These are phyloP conservation scores for Glyptemys insculpta DNA, from an alignment of 2,797 vertebrate genomes.

Conservation along the genomic window DNA sequence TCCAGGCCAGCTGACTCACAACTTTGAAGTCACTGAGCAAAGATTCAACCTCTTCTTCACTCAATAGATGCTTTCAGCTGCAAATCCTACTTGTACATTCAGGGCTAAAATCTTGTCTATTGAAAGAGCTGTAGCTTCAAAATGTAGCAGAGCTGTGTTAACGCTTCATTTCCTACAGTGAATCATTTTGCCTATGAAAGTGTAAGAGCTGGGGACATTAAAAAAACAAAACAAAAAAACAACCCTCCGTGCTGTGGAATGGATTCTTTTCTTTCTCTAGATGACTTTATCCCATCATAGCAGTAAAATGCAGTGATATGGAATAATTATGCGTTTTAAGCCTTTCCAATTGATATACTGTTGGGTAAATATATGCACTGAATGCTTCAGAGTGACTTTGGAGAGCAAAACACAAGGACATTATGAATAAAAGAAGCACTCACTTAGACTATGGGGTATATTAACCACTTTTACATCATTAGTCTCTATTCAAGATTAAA, in stretches of 20 bases:
- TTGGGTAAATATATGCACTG: slow-evolving; percentile 66
- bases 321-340: slow-evolving; percentile 66
- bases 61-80: slow-evolving; percentile 74
- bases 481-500: slow-evolving; percentile 26
- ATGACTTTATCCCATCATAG: slow-evolving; percentile 42
- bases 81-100: slow-evolving; percentile 62
- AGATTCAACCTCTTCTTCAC: slow-evolving; percentile 66
- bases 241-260: slow-evolving; percentile 16
- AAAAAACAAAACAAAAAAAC: neutral
- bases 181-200: slow-evolving; percentile 68
- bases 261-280: neutral
- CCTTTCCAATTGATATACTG: slow-evolving; percentile 55
- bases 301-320: slow-evolving; percentile 59
- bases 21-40: slow-evolving; percentile 72
- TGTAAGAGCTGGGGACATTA: slow-evolving; percentile 44
- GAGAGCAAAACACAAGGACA: slow-evolving; percentile 38
- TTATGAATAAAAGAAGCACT: slow-evolving; percentile 61
- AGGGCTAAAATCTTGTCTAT: slow-evolving; percentile 66
- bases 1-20: slow-evolving; percentile 59
- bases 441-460: slow-evolving; percentile 40
- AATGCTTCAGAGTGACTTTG: slow-evolving; percentile 70
- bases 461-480: slow-evolving; percentile 42
- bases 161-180: slow-evolving; percentile 73
- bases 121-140: slow-evolving; percentile 73
- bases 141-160: slow-evolving; percentile 68